phyloP scores from a whole-genome alignment of 2,888 invertebrate species.

The Tenthredo scrophulariae region DNA sequence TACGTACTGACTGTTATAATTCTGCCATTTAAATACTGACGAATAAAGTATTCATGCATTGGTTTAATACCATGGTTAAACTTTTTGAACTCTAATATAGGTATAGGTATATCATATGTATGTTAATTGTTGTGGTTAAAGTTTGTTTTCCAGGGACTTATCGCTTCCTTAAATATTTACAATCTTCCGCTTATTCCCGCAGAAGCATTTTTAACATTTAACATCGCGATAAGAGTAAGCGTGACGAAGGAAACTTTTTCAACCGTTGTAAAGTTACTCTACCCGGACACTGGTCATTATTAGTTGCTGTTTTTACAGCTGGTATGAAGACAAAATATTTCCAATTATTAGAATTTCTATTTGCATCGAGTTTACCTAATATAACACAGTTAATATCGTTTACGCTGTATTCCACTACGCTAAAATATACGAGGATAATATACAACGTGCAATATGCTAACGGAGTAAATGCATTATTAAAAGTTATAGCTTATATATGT shows the following conservation, averaged over 20 bases:
- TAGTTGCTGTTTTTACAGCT: not conserved
- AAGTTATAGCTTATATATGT: not conserved
- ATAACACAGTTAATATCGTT: conserved; percentile 5
- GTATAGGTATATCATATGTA: not conserved
- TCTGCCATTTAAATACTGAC: not conserved
- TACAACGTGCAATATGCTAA: conserved; percentile 21
- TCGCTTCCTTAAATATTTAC: not conserved
- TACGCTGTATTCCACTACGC: not conserved
- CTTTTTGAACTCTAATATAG: not conserved
- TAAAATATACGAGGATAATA: conserved; percentile 25
- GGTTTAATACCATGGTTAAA: not conserved
- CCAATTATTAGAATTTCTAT: not conserved
- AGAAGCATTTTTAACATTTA: not conserved
- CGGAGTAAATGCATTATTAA: conserved; percentile 13
- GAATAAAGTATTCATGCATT: conserved; percentile 21
- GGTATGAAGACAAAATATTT: not conserved
- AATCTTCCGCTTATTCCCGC: not conserved
- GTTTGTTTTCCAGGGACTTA: not conserved
- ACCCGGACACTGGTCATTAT: not conserved
- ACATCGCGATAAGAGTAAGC: not conserved
- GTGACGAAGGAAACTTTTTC: no score
- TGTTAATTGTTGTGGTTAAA: not conserved
- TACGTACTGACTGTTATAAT: not conserved
- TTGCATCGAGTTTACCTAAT: not conserved
- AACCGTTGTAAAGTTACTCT: not conserved